Evolutionary conservation across 2,888 invertebrate genomes (phyloP).

Genomic region (Sarcophaga carnaria): DNA sequence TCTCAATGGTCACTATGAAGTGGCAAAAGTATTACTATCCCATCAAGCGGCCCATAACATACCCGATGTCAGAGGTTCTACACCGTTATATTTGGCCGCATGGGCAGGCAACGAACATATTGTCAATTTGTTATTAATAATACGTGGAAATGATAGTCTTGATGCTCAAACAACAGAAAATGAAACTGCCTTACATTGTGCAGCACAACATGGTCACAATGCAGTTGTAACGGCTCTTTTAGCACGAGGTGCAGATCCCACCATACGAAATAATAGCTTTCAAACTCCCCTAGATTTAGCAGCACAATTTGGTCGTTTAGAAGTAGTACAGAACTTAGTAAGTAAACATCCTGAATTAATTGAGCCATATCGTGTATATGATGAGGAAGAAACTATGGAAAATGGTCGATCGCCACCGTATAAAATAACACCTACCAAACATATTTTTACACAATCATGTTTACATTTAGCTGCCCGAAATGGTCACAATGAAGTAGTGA

Average conservation of each 20-base stretch:
- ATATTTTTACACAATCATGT: slow-evolving; percentile 88
- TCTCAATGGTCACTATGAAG: slow-evolving; percentile 95
- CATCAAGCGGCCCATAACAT: slow-evolving; percentile 92
- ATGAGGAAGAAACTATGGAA: slow-evolving; percentile 50
- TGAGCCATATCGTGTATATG: slow-evolving; percentile 84
- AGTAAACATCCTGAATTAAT: slow-evolving; percentile 91
- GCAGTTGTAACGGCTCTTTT: slow-evolving; percentile 91
- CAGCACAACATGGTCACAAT: slow-evolving; percentile 95
- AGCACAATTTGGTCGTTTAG: slow-evolving; percentile 91
- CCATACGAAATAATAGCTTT: slow-evolving; percentile 91
- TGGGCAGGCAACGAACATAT: slow-evolving; percentile 96
- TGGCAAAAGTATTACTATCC: slow-evolving; percentile 90
- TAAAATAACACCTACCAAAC: slow-evolving; percentile 73
- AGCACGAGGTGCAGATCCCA: slow-evolving; percentile 92
- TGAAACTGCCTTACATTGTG: slow-evolving; percentile 95
- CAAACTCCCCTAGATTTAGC: slow-evolving; percentile 97
- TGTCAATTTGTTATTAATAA: slow-evolving; percentile 90
- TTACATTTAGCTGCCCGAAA: slow-evolving; percentile 95
- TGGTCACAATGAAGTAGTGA: slow-evolving; percentile 93
- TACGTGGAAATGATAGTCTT: slow-evolving; percentile 90
- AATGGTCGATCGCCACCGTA: slow-evolving; percentile 68
- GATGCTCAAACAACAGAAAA: slow-evolving; percentile 86
- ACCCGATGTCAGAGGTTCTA: slow-evolving; percentile 95
- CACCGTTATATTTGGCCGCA: slow-evolving; percentile 95
- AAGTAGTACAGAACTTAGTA: slow-evolving; percentile 93